A percentile compares a stretch with the other conserved stretches of the same genome.
Evolutionary conservation across 2,888 invertebrate genomes (phyloP).

Genomic region (Steinernema hermaphroditum): DNA sequence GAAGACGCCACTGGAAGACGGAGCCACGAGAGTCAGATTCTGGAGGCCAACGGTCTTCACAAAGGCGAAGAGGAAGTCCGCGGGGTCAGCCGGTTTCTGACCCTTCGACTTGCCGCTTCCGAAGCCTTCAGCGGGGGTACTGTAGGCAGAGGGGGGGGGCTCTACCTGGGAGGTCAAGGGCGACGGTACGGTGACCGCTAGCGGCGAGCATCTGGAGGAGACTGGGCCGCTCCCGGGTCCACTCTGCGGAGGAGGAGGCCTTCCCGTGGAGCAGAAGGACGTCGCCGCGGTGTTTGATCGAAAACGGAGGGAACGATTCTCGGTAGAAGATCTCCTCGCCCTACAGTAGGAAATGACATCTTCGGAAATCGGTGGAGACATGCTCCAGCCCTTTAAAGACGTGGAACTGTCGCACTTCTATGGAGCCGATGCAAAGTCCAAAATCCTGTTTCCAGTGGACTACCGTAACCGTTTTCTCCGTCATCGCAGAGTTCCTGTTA

Average conservation of each 20-base stretch:
- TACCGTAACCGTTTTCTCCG: too few relatives aligned
- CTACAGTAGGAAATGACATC: constrained; percentile 19
- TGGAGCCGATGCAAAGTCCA: too few relatives aligned
- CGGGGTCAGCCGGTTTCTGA: background rate
- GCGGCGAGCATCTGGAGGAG: constrained; percentile 49
- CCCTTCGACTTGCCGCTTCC: background rate
- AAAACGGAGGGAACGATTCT: constrained; percentile 37
- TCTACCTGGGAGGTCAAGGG: constrained; percentile 25
- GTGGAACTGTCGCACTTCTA: too few relatives aligned
- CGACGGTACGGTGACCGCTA: constrained; percentile 42
- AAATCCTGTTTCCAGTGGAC: too few relatives aligned
- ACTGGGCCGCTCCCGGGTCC: constrained; percentile 39
- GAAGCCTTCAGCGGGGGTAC: background rate
- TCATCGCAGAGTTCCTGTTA: too few relatives aligned
- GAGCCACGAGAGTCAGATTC: constrained; percentile 6
- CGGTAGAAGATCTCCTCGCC: background rate
- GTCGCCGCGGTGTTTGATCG: constrained; percentile 44
- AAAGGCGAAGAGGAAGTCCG: background rate
- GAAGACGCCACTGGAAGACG: background rate
- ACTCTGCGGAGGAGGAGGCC: constrained; percentile 24
- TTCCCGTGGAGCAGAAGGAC: constrained; percentile 35
- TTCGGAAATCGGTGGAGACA: too few relatives aligned
- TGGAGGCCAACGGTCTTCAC: background rate
- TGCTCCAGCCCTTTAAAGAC: too few relatives aligned
- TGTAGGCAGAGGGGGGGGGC: too few relatives aligned